phyloP scores from a whole-genome alignment of 2,888 invertebrate genomes.

The Amblyjoppa proteus region DNA sequence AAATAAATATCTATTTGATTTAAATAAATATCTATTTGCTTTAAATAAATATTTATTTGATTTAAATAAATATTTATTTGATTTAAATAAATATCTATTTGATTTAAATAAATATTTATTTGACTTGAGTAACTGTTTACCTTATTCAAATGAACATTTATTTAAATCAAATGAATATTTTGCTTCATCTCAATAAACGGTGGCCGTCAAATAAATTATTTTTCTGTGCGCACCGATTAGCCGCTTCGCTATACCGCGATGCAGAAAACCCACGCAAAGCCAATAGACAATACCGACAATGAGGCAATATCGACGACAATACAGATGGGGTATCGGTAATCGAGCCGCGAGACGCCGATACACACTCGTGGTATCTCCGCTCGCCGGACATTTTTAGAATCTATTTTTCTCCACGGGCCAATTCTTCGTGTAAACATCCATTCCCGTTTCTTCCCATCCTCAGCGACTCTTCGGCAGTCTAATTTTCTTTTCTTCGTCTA shows the following conservation, averaged over 20 bases:
- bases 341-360: neutral
- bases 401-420: constrained; percentile 59
- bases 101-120: no score
- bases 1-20: no score
- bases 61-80: no score
- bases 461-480: neutral
- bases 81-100: no score
- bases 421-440: constrained; percentile 51
- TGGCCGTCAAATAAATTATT: no score
- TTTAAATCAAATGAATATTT: no score
- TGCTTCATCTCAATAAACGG: no score
- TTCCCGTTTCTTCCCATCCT: constrained; percentile 20
- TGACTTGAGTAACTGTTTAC: no score
- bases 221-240: neutral
- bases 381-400: constrained; percentile 56
- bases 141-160: no score
- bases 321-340: constrained; percentile 6
- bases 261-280: neutral
- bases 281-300: neutral
- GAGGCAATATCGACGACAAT: neutral
- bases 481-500: neutral
- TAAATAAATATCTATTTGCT: no score
- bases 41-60: no score
- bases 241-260: neutral
- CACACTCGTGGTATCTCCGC: neutral